A percentile compares a stretch with the other conserved stretches of the same genome.
Conservation (phyloP, 2,888 invertebrate species). For the Horisme vitalbata region DNA sequence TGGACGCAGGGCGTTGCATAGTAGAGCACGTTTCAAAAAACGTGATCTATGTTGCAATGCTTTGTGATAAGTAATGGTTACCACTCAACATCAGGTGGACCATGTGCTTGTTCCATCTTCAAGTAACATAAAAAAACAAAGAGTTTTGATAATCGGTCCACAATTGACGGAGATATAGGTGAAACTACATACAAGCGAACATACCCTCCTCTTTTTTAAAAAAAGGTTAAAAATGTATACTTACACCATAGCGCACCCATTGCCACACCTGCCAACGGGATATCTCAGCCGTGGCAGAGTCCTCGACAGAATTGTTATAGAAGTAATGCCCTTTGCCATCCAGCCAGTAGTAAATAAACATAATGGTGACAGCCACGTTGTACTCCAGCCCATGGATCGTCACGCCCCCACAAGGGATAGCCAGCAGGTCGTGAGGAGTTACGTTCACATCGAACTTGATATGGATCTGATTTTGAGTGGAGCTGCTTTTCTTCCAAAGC, state of each 20-base stretch:
- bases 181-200: no score
- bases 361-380: slow-evolving; percentile 85
- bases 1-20: no score
- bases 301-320: slow-evolving; percentile 85
- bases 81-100: no score
- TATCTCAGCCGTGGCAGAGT: slow-evolving; percentile 90
- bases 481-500: slow-evolving; percentile 77
- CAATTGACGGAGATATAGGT: no score
- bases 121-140: no score
- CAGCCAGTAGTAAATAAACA: slow-evolving; percentile 88
- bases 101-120: no score
- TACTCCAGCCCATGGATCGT: slow-evolving; percentile 84
- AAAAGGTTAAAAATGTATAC: slow-evolving; percentile 26
- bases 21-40: no score
- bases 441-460: slow-evolving; percentile 61
- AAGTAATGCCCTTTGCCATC: slow-evolving; percentile 86
- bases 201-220: no score
- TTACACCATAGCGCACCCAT: slow-evolving; percentile 85
- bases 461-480: slow-evolving; percentile 78
- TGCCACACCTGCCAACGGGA: slow-evolving; percentile 89
- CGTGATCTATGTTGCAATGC: no score
- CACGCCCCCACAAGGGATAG: slow-evolving; percentile 84
- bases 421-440: slow-evolving; percentile 75
- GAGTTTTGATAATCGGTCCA: no score
- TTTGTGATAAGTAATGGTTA: no score